phyloP scores from a whole-genome alignment of 2,888 invertebrate species.

The Icerya purchasi region DNA sequence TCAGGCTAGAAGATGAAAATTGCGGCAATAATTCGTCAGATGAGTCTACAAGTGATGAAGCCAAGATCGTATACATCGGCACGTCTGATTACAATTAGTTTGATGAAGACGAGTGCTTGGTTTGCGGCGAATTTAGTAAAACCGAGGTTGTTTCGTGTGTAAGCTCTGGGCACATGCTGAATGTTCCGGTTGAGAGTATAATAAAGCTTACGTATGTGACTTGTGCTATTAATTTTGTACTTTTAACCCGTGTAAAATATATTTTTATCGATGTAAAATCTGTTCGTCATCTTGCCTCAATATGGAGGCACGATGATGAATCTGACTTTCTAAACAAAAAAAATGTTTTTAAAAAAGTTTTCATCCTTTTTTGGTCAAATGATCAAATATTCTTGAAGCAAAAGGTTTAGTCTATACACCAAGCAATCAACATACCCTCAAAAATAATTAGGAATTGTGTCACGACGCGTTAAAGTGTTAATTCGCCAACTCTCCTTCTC shows the following conservation, averaged over 20 bases:
- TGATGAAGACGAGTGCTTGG: background rate
- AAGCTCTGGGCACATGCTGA: background rate
- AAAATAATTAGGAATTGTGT: too few relatives aligned
- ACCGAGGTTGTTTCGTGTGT: background rate
- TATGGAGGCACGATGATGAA: background rate
- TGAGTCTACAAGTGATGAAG: background rate
- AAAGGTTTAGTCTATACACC: background rate
- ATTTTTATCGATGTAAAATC: too few relatives aligned
- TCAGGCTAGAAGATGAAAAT: too few relatives aligned
- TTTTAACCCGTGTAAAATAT: background rate
- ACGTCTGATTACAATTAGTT: background rate
- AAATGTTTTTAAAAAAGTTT: background rate
- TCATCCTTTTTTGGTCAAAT: background rate
- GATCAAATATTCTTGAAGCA: background rate
- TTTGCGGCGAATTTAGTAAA: constrained; percentile 1
- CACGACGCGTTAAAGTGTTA: background rate
- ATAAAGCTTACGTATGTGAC: background rate
- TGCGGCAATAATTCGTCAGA: background rate
- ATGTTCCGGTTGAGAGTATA: too few relatives aligned
- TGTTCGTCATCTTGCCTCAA: background rate
- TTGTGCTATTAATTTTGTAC: background rate
- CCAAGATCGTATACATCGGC: background rate
- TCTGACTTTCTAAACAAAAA: constrained; percentile 1
- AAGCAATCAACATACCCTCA: background rate
- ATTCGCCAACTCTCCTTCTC: background rate